Base-by-base conservation (phyloP, 2,113 vertebrate species). In the Camelus bactrianus region DNA sequence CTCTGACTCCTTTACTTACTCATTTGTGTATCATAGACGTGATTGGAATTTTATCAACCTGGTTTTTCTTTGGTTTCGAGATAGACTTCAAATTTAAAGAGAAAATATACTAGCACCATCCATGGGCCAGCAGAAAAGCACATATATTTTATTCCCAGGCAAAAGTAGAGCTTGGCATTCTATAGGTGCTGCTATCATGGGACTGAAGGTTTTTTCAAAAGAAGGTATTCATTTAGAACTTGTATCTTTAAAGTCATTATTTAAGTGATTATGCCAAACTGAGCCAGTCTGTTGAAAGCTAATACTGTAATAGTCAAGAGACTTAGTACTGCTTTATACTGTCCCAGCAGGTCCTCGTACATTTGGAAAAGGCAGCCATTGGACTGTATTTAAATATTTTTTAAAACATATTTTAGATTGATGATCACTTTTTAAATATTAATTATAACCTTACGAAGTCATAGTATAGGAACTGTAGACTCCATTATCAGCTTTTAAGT, bases 391-490 rank as follows among this genome's bases (percentile, higher is more conserved):
- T 38, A 87, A 46, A 58, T 95, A 86, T 86, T 83, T 75, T 2
- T 0, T 12, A 91, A 91, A 62, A 50, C 70, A 58, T 58, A 15
- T 89, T 79, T 73, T 75, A 48, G 30, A 30, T 88, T 85, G 35
- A 85, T 70, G 30, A 64, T 92, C 42, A 85, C 8, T 82, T 81
- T 83, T 89, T 83, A 64, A 82, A 65, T 89, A 92, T 50, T 88
- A 91, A 28, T 82, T 65, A 26, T 87, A 67, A 70, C 89, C 46
- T 70, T n/a, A 24, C 42, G 30, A 95, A 87, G 48, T 65, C 60
- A 83, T 28, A 60, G 20, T 62, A 8, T 72, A 81, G 65, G 48
- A 83, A 69, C 38, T 92, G 1, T 42, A 50, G 5, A 65, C 60
- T 84, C 64, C 83, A 28, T 69, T 80, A 0, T 73, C 69, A 75